Conservation (phyloP, 2,888 invertebrate genomes). For the Bibio marci region DNA sequence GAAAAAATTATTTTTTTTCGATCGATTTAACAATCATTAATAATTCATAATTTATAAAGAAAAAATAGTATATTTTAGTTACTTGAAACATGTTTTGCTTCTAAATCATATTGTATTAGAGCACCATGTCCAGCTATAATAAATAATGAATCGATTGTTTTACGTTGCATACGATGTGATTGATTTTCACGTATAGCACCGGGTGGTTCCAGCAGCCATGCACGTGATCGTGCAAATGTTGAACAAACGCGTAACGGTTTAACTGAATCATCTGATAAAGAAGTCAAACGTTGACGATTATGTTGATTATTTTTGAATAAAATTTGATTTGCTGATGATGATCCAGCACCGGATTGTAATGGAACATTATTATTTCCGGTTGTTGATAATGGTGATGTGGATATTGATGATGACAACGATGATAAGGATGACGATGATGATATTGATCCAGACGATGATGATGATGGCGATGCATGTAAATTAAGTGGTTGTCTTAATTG, state of each 20-base stretch:
- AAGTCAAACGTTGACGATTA: conserved; percentile 48
- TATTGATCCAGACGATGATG: neutral
- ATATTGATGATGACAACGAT: conserved; percentile 14
- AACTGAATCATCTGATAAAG: conserved; percentile 48
- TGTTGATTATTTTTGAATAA: conserved; percentile 12
- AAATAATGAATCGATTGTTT: conserved; percentile 69
- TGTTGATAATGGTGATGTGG: neutral
- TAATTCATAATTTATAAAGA: neutral
- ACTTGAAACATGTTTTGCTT: conserved; percentile 50
- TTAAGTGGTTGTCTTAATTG: conserved; percentile 59
- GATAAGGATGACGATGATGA: conserved; percentile 14
- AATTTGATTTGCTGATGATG: conserved; percentile 20
- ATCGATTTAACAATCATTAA: too few species aligned
- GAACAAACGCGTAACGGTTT: conserved; percentile 61
- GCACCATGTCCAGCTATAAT: conserved; percentile 78
- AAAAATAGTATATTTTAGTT: conserved; percentile 9
- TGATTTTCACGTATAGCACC: conserved; percentile 27
- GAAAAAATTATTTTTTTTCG: neutral
- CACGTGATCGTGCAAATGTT: conserved; percentile 56
- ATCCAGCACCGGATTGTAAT: conserved; percentile 1
- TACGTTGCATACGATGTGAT: conserved; percentile 29
- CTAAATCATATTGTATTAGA: conserved; percentile 74
- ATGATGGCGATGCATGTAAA: conserved; percentile 19
- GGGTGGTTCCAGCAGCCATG: conserved; percentile 43
- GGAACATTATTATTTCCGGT: neutral